Base-by-base conservation (phyloP, 2,888 invertebrate species). In the Drosophila peninsularis region DNA sequence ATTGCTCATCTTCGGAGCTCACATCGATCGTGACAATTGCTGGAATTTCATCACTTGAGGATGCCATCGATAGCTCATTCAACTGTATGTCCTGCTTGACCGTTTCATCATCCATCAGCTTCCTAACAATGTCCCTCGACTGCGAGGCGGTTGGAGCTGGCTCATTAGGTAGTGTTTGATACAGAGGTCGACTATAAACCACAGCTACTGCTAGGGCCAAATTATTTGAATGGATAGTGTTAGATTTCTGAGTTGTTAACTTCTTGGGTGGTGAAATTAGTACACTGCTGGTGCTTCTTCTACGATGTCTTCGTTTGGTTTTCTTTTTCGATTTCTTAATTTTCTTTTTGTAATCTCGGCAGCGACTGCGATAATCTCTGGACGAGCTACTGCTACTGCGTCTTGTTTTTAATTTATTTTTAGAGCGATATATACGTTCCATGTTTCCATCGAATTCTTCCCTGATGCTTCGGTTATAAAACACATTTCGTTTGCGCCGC, bases 11-110 rank as follows among this genome's bases (percentile, higher is more conserved):
- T 9, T 52, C 66, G 0, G 89, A 87, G 39, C 87, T 85, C 0
- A 90, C 50, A 37, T 83, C 72, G 30, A 90, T 89, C 10, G 89
- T 90, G 1, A 80, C 57, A 13, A 90, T 68, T 14, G 78, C 75
- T 3, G 61, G 56, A 0, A n/a, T 52, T n/a, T 55, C 71, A 30
- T 74, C 76, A 41, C 45, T 62, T 0, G 80, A 74, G 11, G 75
- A 76, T 3, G 67, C 62, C 60, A 79, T 56, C 6, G 65, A 71
- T 3, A 72, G 17, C 10, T 64, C 14, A 24, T 66, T 44, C 0
- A 52, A 11, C 3, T 24, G 47, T 3, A 13, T 11, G 3, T 39
- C 19, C 7, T 6, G n/a, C 1, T 60, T 39, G 2, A 10, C 10
- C 13, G 39, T 11, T 19, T 80, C 84, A 11, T 70, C 75, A 37